A percentile compares a stretch with the other conserved stretches of the same genome.
Conservation (phyloP, 2,888 invertebrate species). For the Invenusta paracnida region DNA sequence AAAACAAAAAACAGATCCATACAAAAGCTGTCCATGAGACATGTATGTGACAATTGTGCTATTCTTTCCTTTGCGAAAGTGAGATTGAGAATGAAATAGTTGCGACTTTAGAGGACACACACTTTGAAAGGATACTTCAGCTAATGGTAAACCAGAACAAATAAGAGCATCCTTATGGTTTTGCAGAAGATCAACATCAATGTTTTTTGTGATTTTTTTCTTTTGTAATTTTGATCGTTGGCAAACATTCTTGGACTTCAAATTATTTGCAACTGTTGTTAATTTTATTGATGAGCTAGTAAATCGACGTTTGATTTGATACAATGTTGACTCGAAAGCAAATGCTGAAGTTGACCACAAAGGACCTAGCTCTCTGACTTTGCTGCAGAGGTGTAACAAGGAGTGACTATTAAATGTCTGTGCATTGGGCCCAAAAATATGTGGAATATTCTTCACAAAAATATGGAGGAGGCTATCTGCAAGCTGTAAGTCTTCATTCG, state of each 20-base stretch:
- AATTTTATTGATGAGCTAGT: neutral
- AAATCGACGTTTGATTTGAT: neutral
- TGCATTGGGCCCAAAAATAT: too few species aligned
- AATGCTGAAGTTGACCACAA: neutral
- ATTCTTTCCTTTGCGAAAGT: neutral
- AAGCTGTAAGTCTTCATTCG: neutral
- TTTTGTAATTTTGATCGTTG: neutral
- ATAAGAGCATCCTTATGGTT: neutral
- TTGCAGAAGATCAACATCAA: neutral
- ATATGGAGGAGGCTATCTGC: neutral
- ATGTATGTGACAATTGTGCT: neutral
- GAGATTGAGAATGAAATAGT: neutral
- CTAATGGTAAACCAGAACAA: neutral
- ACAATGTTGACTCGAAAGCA: neutral
- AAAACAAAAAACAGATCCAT: conserved; percentile 5
- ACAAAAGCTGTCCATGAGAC: neutral
- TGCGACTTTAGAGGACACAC: neutral
- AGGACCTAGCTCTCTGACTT: neutral
- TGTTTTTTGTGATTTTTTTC: neutral
- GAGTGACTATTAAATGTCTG: neutral
- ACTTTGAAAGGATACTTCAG: neutral
- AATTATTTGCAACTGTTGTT: neutral
- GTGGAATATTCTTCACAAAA: too few species aligned
- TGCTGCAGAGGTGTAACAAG: neutral
- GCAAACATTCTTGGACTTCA: neutral